Conservation (phyloP, 1,140 invertebrate species). For the Microplitis mediator region DNA sequence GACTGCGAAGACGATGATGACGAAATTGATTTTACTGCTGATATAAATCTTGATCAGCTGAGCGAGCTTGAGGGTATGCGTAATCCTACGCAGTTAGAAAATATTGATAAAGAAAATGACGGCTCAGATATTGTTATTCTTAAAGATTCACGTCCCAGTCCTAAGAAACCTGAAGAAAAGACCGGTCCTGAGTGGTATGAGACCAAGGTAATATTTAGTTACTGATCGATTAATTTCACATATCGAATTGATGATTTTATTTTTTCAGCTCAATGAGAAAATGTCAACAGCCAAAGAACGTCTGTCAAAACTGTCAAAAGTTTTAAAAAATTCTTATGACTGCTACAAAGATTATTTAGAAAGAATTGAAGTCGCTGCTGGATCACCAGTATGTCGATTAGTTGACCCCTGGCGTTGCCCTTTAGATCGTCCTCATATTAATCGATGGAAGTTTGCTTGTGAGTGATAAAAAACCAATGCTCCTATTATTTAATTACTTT, state of each 20-base stretch:
- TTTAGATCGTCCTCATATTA: slow-evolving; percentile 50
- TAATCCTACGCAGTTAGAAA: slow-evolving; percentile 54
- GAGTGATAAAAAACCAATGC: slow-evolving; percentile 38
- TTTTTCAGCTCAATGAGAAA: slow-evolving; percentile 50
- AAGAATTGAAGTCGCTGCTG: slow-evolving; percentile 41
- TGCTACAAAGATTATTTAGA: slow-evolving; percentile 55
- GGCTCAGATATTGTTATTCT: neutral
- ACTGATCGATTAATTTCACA: neutral
- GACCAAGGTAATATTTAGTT: neutral
- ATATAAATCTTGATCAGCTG: slow-evolving; percentile 38
- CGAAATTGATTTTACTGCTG: slow-evolving; percentile 36
- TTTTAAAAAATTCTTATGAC: slow-evolving; percentile 55
- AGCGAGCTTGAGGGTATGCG: slow-evolving; percentile 46
- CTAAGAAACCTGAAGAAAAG: no score
- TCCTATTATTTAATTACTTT: neutral
- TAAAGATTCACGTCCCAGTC: no score
- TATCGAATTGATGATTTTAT: neutral
- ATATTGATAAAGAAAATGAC: slow-evolving; percentile 37
- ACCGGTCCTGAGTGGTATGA: no score
- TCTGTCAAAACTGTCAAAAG: slow-evolving; percentile 53
- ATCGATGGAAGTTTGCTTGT: slow-evolving; percentile 60
- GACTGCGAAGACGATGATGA: neutral
- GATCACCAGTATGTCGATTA: slow-evolving; percentile 53
- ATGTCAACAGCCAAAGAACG: slow-evolving; percentile 48
- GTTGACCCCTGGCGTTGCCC: slow-evolving; percentile 50